Percentiles rank a stretch among this genome's conserved stretches.
Evolutionary conservation across 2,113 vertebrate species (phyloP).

Genomic region (Lampris incognitus): DNA sequence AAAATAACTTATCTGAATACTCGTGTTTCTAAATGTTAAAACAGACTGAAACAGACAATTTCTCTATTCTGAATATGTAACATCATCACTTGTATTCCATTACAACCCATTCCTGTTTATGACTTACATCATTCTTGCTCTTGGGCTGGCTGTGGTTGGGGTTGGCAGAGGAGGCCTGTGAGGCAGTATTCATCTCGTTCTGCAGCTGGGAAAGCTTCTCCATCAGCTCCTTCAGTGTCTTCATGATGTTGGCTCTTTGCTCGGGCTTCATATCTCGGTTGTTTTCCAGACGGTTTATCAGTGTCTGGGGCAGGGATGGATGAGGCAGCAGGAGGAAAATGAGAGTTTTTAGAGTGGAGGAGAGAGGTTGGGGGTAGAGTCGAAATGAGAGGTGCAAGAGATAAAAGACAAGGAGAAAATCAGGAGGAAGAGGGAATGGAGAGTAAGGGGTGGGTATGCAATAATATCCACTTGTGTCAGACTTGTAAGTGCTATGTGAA

Average conservation of each 20-base stretch:
- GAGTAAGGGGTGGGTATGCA: no score
- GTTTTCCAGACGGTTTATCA: slow-evolving; percentile 97
- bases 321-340: neutral
- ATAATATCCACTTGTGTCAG: no score
- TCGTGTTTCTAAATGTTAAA: no score
- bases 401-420: neutral
- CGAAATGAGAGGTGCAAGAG: neutral
- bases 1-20: no score
- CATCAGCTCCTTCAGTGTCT: slow-evolving; percentile 94
- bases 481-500: no score
- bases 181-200: slow-evolving; percentile 88
- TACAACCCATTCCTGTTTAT: neutral
- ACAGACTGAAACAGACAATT: no score
- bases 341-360: neutral
- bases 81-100: no score
- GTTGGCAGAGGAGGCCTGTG: slow-evolving; percentile 80
- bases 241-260: slow-evolving; percentile 95
- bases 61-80: no score
- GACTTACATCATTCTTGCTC: slow-evolving; percentile 91
- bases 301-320: slow-evolving; percentile 80
- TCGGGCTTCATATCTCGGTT: slow-evolving; percentile 95
- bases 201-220: slow-evolving; percentile 95
- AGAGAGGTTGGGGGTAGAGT: neutral
- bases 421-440: no score
- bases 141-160: slow-evolving; percentile 84